A percentile compares a stretch with the other conserved stretches of the same genome.
Evolutionary conservation across 2,797 vertebrate genomes (phyloP).

Genomic region (Sandelia bainsii): DNA sequence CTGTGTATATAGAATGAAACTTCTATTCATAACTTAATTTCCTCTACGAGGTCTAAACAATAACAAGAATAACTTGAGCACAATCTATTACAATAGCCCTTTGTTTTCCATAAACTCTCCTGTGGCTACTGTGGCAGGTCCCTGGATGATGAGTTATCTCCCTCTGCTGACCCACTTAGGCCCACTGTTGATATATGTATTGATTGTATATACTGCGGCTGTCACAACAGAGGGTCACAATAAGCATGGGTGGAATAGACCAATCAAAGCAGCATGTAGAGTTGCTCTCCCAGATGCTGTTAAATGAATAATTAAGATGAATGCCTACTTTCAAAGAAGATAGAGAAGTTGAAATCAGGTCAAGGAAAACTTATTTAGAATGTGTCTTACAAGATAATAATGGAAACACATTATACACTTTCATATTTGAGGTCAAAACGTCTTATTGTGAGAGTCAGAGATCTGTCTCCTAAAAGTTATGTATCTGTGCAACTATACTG

Average conservation of each 20-base stretch:
- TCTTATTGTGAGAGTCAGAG: constrained; percentile 34
- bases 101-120: constrained; percentile 64
- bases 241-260: constrained; percentile 61
- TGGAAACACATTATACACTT: constrained; percentile 9
- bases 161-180: constrained; percentile 72
- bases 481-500: too few species aligned
- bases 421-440: constrained; percentile 26
- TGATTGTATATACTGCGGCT: constrained; percentile 74
- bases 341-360: constrained; percentile 37
- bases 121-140: constrained; percentile 37
- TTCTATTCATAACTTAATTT: constrained; percentile 66
- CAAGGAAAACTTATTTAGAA: constrained; percentile 26
- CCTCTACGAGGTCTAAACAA: constrained; percentile 55
- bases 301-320: constrained; percentile 36
- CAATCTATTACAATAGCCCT: constrained; percentile 63
- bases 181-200: constrained; percentile 76
- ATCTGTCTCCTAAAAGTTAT: constrained; percentile 1
- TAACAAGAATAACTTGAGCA: constrained; percentile 52
- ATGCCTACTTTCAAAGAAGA: constrained; percentile 24
- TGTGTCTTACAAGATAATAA: constrained; percentile 16
- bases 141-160: constrained; percentile 67
- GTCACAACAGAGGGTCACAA: constrained; percentile 70
- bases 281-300: constrained; percentile 17
- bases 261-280: constrained; percentile 56
- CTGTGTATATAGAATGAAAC: constrained; percentile 54